These are phyloP conservation scores for Drosophila ironensis DNA, from an alignment of 1,140 invertebrate species.

Conservation along the genomic window DNA sequence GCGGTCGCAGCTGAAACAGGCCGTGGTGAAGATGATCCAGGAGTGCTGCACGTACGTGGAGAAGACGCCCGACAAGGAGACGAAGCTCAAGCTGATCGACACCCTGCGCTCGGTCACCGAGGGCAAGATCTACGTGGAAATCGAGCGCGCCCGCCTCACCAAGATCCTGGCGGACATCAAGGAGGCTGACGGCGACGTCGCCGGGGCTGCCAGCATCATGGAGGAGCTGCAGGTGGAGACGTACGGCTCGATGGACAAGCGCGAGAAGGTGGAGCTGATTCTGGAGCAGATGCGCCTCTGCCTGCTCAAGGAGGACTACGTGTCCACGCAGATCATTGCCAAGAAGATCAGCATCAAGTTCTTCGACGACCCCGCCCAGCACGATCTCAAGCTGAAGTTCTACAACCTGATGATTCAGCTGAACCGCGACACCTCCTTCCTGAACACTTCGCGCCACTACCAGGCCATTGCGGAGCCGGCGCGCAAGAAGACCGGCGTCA, in stretches of 20 bases:
- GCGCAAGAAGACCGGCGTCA: conserved; percentile 82
- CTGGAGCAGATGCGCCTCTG: conserved; percentile 99
- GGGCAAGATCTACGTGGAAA: conserved; percentile 99
- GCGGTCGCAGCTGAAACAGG: conserved; percentile 97
- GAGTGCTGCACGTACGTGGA: conserved; percentile 98
- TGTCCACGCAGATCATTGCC: conserved; percentile 98
- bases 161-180: conserved; percentile 96
- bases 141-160: conserved; percentile 97
- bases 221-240: conserved; percentile 99
- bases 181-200: conserved; percentile 95
- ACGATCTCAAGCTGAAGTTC: conserved; percentile 94
- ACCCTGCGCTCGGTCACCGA: conserved; percentile 97
- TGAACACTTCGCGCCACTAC: conserved; percentile 96
- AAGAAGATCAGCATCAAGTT: conserved; percentile 99
- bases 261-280: conserved; percentile 98
- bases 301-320: conserved; percentile 97
- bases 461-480: conserved; percentile 92
- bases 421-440: conserved; percentile 97
- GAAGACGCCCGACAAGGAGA: conserved; percentile 94
- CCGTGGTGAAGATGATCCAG: conserved; percentile 99
- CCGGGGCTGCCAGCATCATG: conserved; percentile 95
- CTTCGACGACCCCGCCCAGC: conserved; percentile 89
- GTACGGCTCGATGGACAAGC: conserved; percentile 99
- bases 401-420: conserved; percentile 97
- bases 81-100: conserved; percentile 97